Evolutionary conservation across 1,140 invertebrate genomes (phyloP).

Genomic region (Cryptotermes secundus): DNA sequence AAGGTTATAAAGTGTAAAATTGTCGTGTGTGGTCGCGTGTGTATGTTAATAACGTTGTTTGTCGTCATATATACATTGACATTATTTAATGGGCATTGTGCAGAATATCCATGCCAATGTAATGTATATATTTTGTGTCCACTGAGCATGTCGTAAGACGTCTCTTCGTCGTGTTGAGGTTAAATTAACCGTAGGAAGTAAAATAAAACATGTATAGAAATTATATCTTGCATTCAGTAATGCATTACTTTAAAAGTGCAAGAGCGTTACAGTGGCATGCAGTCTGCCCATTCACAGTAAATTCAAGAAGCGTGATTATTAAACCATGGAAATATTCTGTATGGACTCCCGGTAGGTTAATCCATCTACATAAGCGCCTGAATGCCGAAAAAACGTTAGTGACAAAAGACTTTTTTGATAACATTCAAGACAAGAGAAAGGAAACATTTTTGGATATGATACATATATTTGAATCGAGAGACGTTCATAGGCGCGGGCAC

Average conservation of each 20-base stretch:
- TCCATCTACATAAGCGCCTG: background rate
- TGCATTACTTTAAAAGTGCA: background rate
- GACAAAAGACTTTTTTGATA: constrained; percentile 50
- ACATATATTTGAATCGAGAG: constrained; percentile 64
- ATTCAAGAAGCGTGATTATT: background rate
- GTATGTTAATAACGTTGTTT: too few relatives aligned
- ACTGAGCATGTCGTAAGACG: too few relatives aligned
- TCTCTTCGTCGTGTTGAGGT: too few relatives aligned
- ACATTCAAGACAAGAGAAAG: constrained; percentile 65
- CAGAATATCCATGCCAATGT: too few relatives aligned
- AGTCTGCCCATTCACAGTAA: background rate
- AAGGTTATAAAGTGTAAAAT: too few relatives aligned
- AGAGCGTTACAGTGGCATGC: background rate
- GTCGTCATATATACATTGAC: too few relatives aligned
- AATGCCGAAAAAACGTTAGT: constrained; percentile 34
- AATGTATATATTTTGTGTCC: too few relatives aligned
- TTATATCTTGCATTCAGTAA: background rate
- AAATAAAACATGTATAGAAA: constrained; percentile 18
- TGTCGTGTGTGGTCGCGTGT: too few relatives aligned
- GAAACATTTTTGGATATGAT: constrained; percentile 72
- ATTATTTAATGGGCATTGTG: too few relatives aligned
- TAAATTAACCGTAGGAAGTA: too few relatives aligned
- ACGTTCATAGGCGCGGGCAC: constrained; percentile 68
- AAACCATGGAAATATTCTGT: background rate
- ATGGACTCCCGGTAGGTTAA: background rate